Evolutionary conservation across 2,888 invertebrate species (phyloP).

Genomic region (Dermolepida albohirtum): DNA sequence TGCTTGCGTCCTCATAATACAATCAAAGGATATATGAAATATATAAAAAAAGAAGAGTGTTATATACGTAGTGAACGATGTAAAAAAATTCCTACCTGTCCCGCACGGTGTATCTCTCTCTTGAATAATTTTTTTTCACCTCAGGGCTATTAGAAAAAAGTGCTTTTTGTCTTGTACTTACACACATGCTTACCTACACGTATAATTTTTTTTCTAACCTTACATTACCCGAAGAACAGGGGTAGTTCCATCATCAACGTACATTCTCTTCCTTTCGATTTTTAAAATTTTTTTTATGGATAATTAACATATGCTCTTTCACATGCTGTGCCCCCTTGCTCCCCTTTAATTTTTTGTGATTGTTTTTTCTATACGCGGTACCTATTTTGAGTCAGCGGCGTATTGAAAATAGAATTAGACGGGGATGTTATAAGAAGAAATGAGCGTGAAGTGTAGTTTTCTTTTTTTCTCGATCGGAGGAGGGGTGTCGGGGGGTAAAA

Average conservation of each 20-base stretch:
- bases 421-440: too few relatives aligned
- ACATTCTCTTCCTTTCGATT: neutral
- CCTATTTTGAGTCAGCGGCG: constrained; percentile 3
- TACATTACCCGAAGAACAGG: too few relatives aligned
- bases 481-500: too few relatives aligned
- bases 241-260: too few relatives aligned
- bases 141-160: constrained; percentile 33
- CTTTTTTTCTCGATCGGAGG: too few relatives aligned
- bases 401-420: constrained; percentile 11
- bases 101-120: constrained; percentile 6
- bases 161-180: constrained; percentile 25
- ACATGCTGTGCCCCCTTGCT: neutral
- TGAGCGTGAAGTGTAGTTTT: too few relatives aligned
- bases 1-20: constrained; percentile 21
- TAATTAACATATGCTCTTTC: constrained; percentile 36
- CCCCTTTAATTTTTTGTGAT: constrained; percentile 24
- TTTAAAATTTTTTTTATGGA: constrained; percentile 11
- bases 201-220: neutral
- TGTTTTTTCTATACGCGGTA: constrained; percentile 16
- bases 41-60: constrained; percentile 5
- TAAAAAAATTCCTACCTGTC: constrained; percentile 17
- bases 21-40: constrained; percentile 4
- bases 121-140: constrained; percentile 34
- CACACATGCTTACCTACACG: constrained; percentile 8
- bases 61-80: neutral